Conservation (phyloP, 2,797 vertebrate genomes). For the Microctenopoma stevenorrisi region DNA sequence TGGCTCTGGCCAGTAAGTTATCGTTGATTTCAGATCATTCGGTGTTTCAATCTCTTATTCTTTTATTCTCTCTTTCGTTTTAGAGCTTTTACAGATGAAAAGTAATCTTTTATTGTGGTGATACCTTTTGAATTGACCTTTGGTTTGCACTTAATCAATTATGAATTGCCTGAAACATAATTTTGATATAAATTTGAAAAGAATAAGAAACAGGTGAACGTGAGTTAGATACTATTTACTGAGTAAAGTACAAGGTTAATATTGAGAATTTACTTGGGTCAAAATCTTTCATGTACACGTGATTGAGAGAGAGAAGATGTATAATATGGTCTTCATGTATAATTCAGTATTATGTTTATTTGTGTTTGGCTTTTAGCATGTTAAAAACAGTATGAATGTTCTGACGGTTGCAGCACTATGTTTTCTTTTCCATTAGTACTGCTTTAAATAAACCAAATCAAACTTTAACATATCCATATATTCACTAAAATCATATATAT, state of each 20-base stretch:
- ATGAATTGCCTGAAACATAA: background rate
- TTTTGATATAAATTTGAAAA: background rate
- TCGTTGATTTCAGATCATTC: background rate
- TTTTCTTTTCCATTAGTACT: background rate
- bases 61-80: background rate
- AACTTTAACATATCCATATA: background rate
- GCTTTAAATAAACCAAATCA: background rate
- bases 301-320: too few relatives aligned
- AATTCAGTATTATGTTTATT: background rate
- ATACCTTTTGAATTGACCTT: background rate
- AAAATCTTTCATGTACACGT: background rate
- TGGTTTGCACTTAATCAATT: background rate
- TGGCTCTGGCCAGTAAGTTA: constrained; percentile 80
- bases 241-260: too few relatives aligned
- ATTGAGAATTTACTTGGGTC: too few relatives aligned
- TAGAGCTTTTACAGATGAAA: background rate
- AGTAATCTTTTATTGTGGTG: too few relatives aligned
- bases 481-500: constrained; percentile 4
- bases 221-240: background rate
- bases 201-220: background rate
- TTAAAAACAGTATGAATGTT: background rate
- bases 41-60: background rate
- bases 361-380: background rate
- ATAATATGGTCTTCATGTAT: background rate
- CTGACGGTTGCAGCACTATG: background rate